Conservation (phyloP, 1,140 invertebrate species). For the Drosophila grimshawi region DNA sequence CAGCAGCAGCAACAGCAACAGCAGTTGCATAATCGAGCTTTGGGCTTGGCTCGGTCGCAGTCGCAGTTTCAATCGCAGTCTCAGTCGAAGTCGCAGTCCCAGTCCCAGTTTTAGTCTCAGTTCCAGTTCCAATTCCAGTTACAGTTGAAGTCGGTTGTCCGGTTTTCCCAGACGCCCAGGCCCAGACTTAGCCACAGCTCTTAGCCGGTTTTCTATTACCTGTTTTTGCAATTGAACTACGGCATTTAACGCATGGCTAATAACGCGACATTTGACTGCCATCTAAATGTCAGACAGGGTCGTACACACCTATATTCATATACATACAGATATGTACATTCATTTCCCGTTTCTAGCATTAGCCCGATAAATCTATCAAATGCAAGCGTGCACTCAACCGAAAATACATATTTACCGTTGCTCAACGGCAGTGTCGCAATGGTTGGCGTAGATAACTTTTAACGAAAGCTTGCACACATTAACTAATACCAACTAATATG, state of each 20-base stretch:
- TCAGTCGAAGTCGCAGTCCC: constrained; percentile 22
- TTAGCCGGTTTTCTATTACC: constrained; percentile 33
- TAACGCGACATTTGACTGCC: constrained; percentile 35
- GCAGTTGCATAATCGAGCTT: constrained; percentile 10
- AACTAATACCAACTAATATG: constrained; percentile 16
- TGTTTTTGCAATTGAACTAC: constrained; percentile 37
- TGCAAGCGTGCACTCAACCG: constrained; percentile 8
- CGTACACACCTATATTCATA: constrained; percentile 11
- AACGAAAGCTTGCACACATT: neutral
- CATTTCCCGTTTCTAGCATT: neutral
- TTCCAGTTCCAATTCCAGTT: constrained; percentile 7
- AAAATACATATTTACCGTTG: neutral
- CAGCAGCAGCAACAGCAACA: neutral
- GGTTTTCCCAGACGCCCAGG: constrained; percentile 18
- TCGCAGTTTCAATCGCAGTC: constrained; percentile 23
- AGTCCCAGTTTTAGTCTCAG: constrained; percentile 24
- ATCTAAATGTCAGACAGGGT: constrained; percentile 49
- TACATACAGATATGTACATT: neutral
- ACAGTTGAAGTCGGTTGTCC: neutral
- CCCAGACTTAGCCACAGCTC: constrained; percentile 6
- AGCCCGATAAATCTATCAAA: neutral
- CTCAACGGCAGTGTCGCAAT: neutral
- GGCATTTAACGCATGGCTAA: constrained; percentile 47
- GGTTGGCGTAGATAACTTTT: constrained; percentile 10
- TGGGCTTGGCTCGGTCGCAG: constrained; percentile 18